Conservation (phyloP, 2,113 vertebrate species). For the Pholis gunnellus region DNA sequence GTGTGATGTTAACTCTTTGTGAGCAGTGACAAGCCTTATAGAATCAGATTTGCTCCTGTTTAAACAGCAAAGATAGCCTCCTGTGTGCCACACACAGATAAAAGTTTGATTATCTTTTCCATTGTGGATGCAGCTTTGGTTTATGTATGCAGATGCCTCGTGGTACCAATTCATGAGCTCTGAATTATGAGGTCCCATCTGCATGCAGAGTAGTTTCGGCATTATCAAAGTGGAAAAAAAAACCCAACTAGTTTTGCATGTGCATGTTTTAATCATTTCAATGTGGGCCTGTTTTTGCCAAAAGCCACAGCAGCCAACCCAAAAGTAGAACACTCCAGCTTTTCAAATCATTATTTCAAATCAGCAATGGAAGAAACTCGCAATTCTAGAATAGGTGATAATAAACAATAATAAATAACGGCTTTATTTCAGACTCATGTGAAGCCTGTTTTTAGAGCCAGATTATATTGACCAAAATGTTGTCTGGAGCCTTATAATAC, state of each 20-base stretch:
- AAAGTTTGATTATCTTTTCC: conserved; percentile 52
- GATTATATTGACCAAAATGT: conserved; percentile 17
- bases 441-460: neutral
- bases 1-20: conserved; percentile 6
- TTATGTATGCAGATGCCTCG: conserved; percentile 62
- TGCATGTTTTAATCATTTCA: conserved; percentile 55
- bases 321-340: neutral
- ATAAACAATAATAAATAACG: neutral
- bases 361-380: neutral
- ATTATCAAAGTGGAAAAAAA: conserved; percentile 17
- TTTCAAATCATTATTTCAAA: neutral
- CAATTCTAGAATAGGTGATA: neutral
- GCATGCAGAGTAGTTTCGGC: conserved; percentile 38
- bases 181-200: conserved; percentile 55
- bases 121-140: conserved; percentile 56
- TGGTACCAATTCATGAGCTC: conserved; percentile 46
- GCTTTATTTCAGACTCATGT: neutral
- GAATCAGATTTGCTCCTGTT: conserved; percentile 46
- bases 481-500: neutral
- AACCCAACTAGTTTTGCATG: conserved; percentile 5
- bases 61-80: conserved; percentile 47
- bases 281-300: conserved; percentile 2
- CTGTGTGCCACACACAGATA: conserved; percentile 43
- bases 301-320: neutral
- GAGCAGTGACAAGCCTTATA: neutral